These are phyloP conservation scores for Eutolmus rufibarbis DNA, from an alignment of 2,888 invertebrate species.

Conservation along the genomic window DNA sequence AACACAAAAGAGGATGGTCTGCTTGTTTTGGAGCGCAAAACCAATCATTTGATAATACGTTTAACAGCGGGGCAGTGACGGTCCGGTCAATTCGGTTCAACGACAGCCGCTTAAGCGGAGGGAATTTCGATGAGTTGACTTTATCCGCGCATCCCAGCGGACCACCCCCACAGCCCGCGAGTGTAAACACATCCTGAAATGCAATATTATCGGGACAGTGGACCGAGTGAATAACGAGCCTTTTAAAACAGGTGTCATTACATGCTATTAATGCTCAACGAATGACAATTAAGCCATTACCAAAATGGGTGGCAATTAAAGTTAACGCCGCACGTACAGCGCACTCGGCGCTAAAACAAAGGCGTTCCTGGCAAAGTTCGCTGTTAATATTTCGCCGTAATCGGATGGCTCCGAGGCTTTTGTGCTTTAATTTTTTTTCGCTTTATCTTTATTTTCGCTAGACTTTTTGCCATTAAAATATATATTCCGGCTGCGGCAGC, in stretches of 20 bases:
- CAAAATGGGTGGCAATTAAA: constrained; percentile 42
- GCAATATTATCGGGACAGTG: not conserved
- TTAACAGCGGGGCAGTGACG: not conserved
- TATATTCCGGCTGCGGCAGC: not conserved
- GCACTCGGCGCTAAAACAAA: not conserved
- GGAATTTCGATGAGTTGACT: not conserved
- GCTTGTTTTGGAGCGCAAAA: not conserved
- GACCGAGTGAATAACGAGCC: constrained; percentile 9
- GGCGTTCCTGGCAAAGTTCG: not conserved
- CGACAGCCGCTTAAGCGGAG: not conserved
- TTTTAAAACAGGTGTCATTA: constrained; percentile 45
- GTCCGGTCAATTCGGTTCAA: not conserved
- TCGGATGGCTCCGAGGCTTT: not conserved
- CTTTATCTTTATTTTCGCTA: not conserved
- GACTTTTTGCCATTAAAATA: not conserved
- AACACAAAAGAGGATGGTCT: not conserved
- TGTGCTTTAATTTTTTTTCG: not conserved
- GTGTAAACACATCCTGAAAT: not conserved
- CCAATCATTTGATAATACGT: not conserved
- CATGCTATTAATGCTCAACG: constrained; percentile 34
- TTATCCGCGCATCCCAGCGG: not conserved
- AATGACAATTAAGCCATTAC: constrained; percentile 45
- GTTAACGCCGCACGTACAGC: constrained; percentile 27
- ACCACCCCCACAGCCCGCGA: not conserved
- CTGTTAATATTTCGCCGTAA: not conserved